phyloP scores from a whole-genome alignment of 2,113 vertebrate species.

The Rana temporaria region DNA sequence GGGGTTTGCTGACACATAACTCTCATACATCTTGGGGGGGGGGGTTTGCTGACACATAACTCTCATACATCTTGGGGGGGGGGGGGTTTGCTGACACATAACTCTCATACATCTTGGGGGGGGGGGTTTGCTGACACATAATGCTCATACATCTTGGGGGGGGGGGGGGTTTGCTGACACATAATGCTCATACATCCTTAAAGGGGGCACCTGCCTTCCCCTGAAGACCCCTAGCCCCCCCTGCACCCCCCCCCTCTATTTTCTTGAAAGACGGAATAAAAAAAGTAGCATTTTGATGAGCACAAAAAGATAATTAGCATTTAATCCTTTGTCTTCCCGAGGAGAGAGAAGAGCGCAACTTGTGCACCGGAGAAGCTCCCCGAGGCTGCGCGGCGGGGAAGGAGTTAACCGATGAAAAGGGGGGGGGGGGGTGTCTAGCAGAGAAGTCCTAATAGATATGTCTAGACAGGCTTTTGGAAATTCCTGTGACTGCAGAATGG shows the following conservation, averaged over 20 bases:
- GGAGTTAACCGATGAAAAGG: constrained; percentile 37
- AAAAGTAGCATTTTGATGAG: constrained; percentile 17
- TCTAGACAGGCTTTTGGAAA: constrained; percentile 56
- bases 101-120: no score
- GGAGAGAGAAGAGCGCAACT: not conserved
- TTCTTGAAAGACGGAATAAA: not conserved
- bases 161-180: no score
- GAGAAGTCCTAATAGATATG: constrained; percentile 50
- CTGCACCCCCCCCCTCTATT: not conserved
- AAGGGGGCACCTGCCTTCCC: not conserved
- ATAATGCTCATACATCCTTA: not conserved
- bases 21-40: no score
- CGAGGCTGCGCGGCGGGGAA: constrained; percentile 7
- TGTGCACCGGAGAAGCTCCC: not conserved
- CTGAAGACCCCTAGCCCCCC: no score
- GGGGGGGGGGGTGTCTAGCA: constrained; percentile 45
- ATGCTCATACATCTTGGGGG: no score
- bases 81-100: no score
- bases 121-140: no score
- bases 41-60: no score
- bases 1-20: no score
- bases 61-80: no score
- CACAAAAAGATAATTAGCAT: constrained; percentile 1
- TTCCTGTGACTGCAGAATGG: constrained; percentile 53
- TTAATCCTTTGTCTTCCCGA: constrained; percentile 16